A percentile compares a stretch with the other conserved stretches of the same genome.
These are phyloP conservation scores for Liodrosophila aerea DNA, from an alignment of 2,888 invertebrate species.

Conservation along the genomic window DNA sequence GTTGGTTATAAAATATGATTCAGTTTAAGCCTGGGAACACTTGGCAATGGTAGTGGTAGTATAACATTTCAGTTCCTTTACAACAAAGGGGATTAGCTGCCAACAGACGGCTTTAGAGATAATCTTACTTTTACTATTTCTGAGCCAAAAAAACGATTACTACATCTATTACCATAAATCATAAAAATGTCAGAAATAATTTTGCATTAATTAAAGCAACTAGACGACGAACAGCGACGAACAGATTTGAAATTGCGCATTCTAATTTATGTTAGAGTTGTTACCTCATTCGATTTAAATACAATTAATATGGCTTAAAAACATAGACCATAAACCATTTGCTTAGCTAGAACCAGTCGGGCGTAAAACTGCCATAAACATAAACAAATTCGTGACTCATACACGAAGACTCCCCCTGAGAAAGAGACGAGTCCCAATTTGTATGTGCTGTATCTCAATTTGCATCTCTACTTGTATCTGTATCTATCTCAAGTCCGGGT, in stretches of 20 bases:
- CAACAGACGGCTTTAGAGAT: too few relatives aligned
- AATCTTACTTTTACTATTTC: too few relatives aligned
- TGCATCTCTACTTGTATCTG: slow-evolving; percentile 24
- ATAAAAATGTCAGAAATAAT: slow-evolving; percentile 29
- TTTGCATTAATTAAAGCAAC: slow-evolving; percentile 55
- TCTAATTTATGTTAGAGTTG: slow-evolving; percentile 61
- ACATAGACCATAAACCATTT: slow-evolving; percentile 13
- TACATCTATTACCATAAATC: neutral
- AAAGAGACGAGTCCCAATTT: slow-evolving; percentile 43
- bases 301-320: slow-evolving; percentile 51
- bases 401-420: slow-evolving; percentile 14
- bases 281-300: slow-evolving; percentile 43
- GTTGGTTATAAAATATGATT: too few relatives aligned
- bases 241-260: slow-evolving; percentile 26
- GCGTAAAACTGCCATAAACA: slow-evolving; percentile 48
- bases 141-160: too few relatives aligned
- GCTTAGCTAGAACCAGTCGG: slow-evolving; percentile 32
- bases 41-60: too few relatives aligned
- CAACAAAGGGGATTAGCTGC: too few relatives aligned
- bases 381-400: slow-evolving; percentile 50
- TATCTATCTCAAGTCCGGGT: slow-evolving; percentile 10
- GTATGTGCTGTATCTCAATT: slow-evolving; percentile 28
- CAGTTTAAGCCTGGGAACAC: too few relatives aligned
- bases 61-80: too few relatives aligned
- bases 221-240: neutral